Percentiles rank a stretch among this genome's conserved stretches.
Conservation (phyloP, 2,888 invertebrate genomes). For the Eristalis intricaria region DNA sequence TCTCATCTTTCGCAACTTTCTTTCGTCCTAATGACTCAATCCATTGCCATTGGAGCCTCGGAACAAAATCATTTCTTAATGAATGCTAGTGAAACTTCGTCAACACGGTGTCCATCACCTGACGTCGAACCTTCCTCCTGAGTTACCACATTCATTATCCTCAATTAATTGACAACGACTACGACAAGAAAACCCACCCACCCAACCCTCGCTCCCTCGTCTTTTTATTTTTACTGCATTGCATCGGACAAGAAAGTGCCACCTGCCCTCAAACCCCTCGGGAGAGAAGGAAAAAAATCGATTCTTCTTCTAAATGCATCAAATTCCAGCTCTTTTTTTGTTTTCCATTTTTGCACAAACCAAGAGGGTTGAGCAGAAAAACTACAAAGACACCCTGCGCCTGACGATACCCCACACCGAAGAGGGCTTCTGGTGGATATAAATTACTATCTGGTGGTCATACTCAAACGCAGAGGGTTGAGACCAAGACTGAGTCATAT, state of each 20-base stretch:
- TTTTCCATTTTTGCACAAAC: background rate
- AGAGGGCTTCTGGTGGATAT: slow-evolving; percentile 38
- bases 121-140: background rate
- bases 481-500: too few species aligned
- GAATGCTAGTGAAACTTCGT: background rate
- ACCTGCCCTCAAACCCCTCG: background rate
- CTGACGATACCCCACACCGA: background rate
- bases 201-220: background rate
- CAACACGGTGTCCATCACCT: background rate
- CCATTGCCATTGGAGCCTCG: background rate
- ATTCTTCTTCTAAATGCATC: slow-evolving; percentile 42
- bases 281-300: slow-evolving; percentile 29
- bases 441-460: slow-evolving; percentile 41
- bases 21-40: slow-evolving; percentile 23
- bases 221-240: slow-evolving; percentile 38
- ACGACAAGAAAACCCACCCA: background rate
- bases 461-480: slow-evolving; percentile 9
- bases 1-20: background rate
- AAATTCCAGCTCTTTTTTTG: slow-evolving; percentile 23
- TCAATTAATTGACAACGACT: slow-evolving; percentile 44
- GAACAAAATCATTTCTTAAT: background rate
- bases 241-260: background rate
- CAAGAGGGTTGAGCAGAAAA: slow-evolving; percentile 15
- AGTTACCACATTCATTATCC: slow-evolving; percentile 20
- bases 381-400: background rate